These are phyloP conservation scores for Rhodophaea formosa DNA, from an alignment of 2,888 invertebrate species.

Conservation along the genomic window DNA sequence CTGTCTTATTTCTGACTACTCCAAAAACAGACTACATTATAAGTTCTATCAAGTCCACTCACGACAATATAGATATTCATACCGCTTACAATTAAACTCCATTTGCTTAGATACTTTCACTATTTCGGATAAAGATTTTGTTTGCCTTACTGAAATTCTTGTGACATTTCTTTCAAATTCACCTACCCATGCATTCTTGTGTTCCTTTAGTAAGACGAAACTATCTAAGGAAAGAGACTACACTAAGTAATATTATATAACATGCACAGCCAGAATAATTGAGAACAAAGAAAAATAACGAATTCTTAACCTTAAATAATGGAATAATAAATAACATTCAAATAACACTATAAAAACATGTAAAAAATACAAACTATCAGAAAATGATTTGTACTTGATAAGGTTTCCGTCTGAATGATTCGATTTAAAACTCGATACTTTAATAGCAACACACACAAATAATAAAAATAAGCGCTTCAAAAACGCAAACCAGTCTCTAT, in stretches of 20 bases:
- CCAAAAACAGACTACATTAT: too few relatives aligned
- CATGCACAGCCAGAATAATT: conserved; percentile 13
- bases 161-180: too few relatives aligned
- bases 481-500: neutral
- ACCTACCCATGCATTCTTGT: too few relatives aligned
- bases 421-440: neutral
- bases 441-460: neutral
- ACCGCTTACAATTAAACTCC: neutral
- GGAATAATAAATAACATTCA: conserved; percentile 9
- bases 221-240: neutral
- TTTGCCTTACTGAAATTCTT: too few relatives aligned
- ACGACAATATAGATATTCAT: neutral
- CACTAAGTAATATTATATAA: conserved; percentile 1
- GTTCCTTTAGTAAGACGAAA: neutral
- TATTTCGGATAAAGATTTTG: too few relatives aligned
- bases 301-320: conserved; percentile 8
- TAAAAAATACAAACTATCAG: neutral
- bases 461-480: neutral
- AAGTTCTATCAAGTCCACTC: too few relatives aligned
- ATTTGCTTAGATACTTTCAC: neutral
- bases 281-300: conserved; percentile 3
- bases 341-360: conserved; percentile 11
- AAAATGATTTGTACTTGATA: conserved; percentile 7
- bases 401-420: neutral
- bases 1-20: too few relatives aligned